These are phyloP conservation scores for Scophthalmus maximus DNA, from an alignment of 2,113 vertebrate species.

Conservation along the genomic window DNA sequence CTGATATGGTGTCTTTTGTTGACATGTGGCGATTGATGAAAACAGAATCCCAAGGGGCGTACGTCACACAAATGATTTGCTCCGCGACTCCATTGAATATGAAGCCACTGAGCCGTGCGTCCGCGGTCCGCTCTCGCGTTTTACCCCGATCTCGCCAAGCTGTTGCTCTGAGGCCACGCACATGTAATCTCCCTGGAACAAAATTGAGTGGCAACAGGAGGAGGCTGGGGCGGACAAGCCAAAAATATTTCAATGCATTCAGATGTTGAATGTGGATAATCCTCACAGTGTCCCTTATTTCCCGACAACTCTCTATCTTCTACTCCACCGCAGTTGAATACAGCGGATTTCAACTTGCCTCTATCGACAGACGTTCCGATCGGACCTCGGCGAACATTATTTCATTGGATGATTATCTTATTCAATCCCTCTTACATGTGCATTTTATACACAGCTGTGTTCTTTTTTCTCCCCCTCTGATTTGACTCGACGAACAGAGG, in stretches of 20 bases:
- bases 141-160: slow-evolving; percentile 4
- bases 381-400: not conserved
- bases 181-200: slow-evolving; percentile 50
- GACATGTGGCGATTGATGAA: not conserved
- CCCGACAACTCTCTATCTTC: slow-evolving; percentile 4
- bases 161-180: slow-evolving; percentile 40
- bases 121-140: not conserved
- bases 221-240: not conserved
- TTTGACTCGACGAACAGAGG: not conserved
- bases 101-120: too few relatives aligned
- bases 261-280: slow-evolving; percentile 39
- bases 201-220: slow-evolving; percentile 27
- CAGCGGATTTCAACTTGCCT: not conserved
- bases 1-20: not conserved
- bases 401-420: not conserved
- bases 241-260: slow-evolving; percentile 31
- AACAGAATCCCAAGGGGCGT: not conserved
- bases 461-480: not conserved
- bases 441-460: not conserved
- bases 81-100: too few relatives aligned
- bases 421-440: not conserved
- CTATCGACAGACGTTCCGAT: not conserved
- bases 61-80: not conserved
- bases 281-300: slow-evolving; percentile 31
- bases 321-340: not conserved